phyloP scores from a whole-genome alignment of 2,797 vertebrate genomes.

The Thunnus albacares region DNA sequence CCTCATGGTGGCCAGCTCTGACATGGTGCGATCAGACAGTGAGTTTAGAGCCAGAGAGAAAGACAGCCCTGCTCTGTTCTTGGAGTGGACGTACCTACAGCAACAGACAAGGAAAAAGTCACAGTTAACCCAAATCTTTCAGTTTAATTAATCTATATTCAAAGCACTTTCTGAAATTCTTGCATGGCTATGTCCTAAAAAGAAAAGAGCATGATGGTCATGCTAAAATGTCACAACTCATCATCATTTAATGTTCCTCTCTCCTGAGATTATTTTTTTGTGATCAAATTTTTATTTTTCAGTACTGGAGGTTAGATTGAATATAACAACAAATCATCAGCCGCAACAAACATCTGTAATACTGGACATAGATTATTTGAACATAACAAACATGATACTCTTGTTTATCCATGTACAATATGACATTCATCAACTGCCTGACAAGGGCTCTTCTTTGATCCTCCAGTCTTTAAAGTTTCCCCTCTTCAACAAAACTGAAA shows the following conservation, averaged over 20 bases:
- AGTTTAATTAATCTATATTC: not conserved
- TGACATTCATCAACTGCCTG: no score
- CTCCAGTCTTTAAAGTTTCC: no score
- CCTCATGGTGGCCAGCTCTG: slow-evolving; percentile 82
- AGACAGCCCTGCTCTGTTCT: slow-evolving; percentile 85
- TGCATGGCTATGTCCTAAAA: not conserved
- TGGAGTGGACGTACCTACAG: slow-evolving; percentile 87
- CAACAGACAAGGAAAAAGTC: not conserved
- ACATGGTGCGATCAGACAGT: slow-evolving; percentile 84
- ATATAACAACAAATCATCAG: no score
- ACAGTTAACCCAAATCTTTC: not conserved
- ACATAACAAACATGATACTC: no score
- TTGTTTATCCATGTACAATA: no score
- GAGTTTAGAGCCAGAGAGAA: slow-evolving; percentile 87
- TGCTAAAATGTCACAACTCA: not conserved
- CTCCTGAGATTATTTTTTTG: slow-evolving; percentile 43
- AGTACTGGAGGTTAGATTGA: no score
- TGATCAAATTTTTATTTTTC: no score
- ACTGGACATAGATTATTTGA: no score
- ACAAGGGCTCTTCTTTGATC: no score
- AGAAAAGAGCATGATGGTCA: not conserved
- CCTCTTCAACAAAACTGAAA: no score
- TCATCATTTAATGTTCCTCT: not conserved
- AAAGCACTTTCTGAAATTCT: not conserved
- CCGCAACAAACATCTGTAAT: no score